These are phyloP conservation scores for Macrobrachium nipponense DNA, from an alignment of 1,140 invertebrate genomes.

Conservation along the genomic window DNA sequence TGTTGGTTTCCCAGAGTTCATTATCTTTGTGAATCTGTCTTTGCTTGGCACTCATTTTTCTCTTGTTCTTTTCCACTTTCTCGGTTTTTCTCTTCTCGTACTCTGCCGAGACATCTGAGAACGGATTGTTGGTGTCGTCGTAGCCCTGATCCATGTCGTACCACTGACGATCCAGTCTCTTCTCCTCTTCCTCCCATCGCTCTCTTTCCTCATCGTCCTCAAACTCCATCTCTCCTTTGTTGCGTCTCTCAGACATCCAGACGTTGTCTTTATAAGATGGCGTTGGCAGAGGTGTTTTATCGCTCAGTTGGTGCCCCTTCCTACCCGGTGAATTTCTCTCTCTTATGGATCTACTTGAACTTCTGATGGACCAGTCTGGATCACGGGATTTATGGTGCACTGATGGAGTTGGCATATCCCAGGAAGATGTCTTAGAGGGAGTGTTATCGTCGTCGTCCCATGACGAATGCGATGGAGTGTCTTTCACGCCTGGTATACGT, in stretches of 20 bases:
- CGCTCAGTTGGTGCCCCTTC: conserved; percentile 44
- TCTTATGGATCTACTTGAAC: conserved; percentile 5
- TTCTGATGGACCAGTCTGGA: conserved; percentile 63
- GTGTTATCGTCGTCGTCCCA: conserved; percentile 83
- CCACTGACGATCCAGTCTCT: conserved; percentile 94
- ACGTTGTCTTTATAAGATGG: conserved; percentile 88
- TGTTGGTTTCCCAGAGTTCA: conserved; percentile 98
- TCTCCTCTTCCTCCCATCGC: conserved; percentile 94
- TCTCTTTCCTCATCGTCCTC: conserved; percentile 78
- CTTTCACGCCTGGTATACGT: conserved; percentile 46
- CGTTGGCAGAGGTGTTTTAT: conserved; percentile 80
- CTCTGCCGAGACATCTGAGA: conserved; percentile 88
- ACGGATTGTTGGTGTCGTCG: conserved; percentile 94
- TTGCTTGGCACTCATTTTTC: conserved; percentile 93
- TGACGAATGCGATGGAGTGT: conserved; percentile 60
- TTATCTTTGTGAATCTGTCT: conserved; percentile 96
- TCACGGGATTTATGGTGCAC: conserved; percentile 71
- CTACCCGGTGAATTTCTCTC: conserved; percentile 61
- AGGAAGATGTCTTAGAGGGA: conserved; percentile 79
- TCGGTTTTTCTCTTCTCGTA: conserved; percentile 93
- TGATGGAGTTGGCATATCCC: conserved; percentile 92
- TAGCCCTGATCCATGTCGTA: conserved; percentile 95
- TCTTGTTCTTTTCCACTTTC: conserved; percentile 88
- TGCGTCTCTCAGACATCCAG: conserved; percentile 73
- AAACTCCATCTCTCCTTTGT: conserved; percentile 68